A percentile compares a stretch with the other conserved stretches of the same genome.
These are phyloP conservation scores for Poecilia wingei DNA, from an alignment of 2,797 vertebrate species.

Conservation along the genomic window DNA sequence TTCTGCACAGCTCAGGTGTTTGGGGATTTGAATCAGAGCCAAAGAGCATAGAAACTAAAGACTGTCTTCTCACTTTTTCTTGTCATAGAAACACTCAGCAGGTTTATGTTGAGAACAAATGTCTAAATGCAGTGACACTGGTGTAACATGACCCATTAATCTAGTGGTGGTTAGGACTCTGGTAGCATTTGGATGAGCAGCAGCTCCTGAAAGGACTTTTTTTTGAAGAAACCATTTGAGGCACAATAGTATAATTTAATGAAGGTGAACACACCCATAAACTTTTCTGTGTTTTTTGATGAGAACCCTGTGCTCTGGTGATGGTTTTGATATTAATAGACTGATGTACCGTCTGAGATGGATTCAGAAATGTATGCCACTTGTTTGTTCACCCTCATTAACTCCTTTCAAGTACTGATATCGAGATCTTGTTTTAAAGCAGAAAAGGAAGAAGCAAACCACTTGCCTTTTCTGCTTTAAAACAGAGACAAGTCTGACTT, in stretches of 20 bases:
- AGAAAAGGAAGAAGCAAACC: too few relatives aligned
- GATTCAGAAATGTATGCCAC: not conserved
- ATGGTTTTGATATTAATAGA: not conserved
- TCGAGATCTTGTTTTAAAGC: too few relatives aligned
- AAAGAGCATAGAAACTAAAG: not conserved
- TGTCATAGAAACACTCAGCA: not conserved
- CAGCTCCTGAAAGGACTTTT: not conserved
- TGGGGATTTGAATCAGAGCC: not conserved
- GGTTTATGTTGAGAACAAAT: not conserved
- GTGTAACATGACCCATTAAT: not conserved
- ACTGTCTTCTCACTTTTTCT: not conserved
- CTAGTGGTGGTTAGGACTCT: not conserved
- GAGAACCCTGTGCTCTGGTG: not conserved
- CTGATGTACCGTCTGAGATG: not conserved
- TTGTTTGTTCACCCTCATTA: not conserved
- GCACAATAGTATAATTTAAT: not conserved
- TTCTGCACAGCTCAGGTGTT: not conserved
- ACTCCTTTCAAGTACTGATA: not conserved
- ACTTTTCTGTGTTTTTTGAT: not conserved
- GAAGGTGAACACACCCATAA: not conserved
- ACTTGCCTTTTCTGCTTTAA: not conserved
- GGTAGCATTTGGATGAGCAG: not conserved
- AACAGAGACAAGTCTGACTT: not conserved
- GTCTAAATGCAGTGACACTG: not conserved
- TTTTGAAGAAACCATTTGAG: not conserved